Evolutionary conservation across 92 coral and sea anemone genomes (phyloP).

Genomic region (Zoanthus sansibaricus): DNA sequence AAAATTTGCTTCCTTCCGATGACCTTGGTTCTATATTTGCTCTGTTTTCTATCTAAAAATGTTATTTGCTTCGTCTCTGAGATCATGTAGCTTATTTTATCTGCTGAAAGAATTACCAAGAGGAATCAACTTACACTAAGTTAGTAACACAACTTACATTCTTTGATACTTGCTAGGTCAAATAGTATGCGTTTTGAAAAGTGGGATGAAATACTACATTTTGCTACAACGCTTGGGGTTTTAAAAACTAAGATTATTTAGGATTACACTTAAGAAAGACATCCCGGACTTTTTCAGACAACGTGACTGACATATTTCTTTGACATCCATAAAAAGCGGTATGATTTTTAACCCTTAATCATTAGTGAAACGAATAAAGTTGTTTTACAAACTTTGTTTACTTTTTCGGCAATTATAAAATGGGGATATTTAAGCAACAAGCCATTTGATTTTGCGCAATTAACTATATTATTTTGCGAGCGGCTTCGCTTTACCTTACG

Average conservation of each 20-base stretch:
- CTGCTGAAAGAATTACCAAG: not conserved
- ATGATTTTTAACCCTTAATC: conserved; percentile 19
- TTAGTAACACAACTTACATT: not conserved
- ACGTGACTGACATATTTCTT: conserved; percentile 7
- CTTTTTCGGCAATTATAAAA: conserved; percentile 84
- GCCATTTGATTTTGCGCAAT: conserved; percentile 78
- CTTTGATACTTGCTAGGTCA: conserved; percentile 5
- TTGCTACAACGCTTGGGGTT: conserved; percentile 9
- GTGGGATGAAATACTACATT: not conserved
- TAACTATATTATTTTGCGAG: conserved; percentile 69
- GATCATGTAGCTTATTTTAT: not conserved
- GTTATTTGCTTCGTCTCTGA: not conserved
- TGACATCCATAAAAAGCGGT: not conserved
- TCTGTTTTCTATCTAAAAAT: conserved; percentile 36
- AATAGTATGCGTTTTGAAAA: not conserved
- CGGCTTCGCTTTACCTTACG: conserved; percentile 58
- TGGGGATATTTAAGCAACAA: conserved; percentile 79
- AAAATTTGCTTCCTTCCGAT: conserved; percentile 47
- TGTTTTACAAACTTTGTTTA: conserved; percentile 60
- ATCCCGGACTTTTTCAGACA: conserved; percentile 30
- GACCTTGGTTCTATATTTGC: not conserved
- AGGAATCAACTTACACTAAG: not conserved
- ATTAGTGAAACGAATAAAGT: conserved; percentile 36
- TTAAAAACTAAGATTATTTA: not conserved
- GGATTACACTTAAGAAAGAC: conserved; percentile 1